phyloP scores from a whole-genome alignment of 2,797 vertebrate genomes.

The Mastacembelus armatus region DNA sequence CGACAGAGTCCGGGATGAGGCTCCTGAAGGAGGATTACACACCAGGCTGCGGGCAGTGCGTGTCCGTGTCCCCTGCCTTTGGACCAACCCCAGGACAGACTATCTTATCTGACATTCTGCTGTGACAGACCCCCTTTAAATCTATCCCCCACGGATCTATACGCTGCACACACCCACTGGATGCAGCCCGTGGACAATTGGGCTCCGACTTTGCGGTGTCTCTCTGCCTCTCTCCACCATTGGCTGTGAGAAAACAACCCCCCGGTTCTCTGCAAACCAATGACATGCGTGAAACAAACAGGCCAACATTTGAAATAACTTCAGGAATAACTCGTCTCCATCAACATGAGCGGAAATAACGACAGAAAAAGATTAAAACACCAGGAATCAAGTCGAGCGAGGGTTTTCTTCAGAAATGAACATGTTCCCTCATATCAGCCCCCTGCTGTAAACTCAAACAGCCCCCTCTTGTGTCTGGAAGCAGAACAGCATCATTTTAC shows the following conservation, averaged over 20 bases:
- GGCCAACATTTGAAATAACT: too few species aligned
- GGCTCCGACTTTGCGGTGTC: conserved; percentile 39
- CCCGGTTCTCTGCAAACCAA: conserved; percentile 39
- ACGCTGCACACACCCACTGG: conserved; percentile 44
- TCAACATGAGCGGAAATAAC: too few species aligned
- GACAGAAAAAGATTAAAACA: too few species aligned
- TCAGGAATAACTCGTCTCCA: too few species aligned
- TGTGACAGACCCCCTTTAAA: too few species aligned
- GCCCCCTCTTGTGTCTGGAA: conserved; percentile 39
- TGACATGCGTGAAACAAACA: conserved; percentile 11
- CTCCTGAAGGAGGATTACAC: background rate
- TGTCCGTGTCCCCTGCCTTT: background rate
- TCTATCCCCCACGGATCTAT: conserved; percentile 61
- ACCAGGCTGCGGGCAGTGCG: background rate
- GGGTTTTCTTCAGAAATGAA: too few species aligned
- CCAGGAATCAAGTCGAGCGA: too few species aligned
- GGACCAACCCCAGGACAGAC: too few species aligned
- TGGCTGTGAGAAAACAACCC: conserved; percentile 54
- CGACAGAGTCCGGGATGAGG: background rate
- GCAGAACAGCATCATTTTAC: background rate
- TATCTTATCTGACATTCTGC: too few species aligned
- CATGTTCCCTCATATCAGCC: too few species aligned
- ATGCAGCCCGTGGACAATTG: conserved; percentile 51
- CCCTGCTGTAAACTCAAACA: too few species aligned
- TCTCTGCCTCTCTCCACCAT: conserved; percentile 27